A percentile compares a stretch with the other conserved stretches of the same genome.
Evolutionary conservation across 64 coral and sea anemone species (phyloP).

Genomic region (Anthopleura sola): DNA sequence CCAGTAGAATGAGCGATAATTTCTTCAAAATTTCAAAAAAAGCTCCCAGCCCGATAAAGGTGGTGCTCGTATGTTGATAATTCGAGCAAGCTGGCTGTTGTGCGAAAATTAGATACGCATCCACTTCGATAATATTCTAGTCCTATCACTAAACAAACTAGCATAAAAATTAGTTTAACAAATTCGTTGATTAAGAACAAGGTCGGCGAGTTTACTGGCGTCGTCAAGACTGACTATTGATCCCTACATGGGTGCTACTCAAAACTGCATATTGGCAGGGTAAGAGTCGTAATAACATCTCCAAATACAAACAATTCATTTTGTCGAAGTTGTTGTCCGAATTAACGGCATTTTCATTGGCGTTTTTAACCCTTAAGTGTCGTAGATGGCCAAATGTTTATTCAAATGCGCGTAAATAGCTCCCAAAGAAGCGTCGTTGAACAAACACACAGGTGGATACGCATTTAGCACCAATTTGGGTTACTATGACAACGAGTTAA

Average conservation of each 20-base stretch:
- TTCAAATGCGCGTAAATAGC: background rate
- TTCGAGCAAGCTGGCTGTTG: background rate
- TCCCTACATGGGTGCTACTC: background rate
- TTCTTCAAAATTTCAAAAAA: background rate
- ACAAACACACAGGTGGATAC: background rate
- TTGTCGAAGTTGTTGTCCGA: background rate
- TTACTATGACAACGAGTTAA: background rate
- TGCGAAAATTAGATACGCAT: background rate
- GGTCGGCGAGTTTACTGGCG: background rate
- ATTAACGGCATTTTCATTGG: conserved; percentile 6
- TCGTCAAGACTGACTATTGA: background rate
- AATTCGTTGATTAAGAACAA: background rate
- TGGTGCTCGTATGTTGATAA: background rate
- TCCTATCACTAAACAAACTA: background rate
- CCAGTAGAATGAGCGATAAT: background rate
- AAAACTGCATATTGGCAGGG: background rate
- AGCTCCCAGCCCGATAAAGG: background rate
- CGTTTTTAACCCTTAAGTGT: background rate
- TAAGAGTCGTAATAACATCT: background rate
- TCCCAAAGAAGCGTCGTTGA: background rate
- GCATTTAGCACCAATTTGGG: conserved; percentile 1
- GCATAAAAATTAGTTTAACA: background rate
- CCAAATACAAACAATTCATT: background rate
- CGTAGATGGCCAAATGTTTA: background rate
- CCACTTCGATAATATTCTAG: background rate